A percentile compares a stretch with the other conserved stretches of the same genome.
Conservation (phyloP, 1,140 invertebrate species). For the Ips nitidus region DNA sequence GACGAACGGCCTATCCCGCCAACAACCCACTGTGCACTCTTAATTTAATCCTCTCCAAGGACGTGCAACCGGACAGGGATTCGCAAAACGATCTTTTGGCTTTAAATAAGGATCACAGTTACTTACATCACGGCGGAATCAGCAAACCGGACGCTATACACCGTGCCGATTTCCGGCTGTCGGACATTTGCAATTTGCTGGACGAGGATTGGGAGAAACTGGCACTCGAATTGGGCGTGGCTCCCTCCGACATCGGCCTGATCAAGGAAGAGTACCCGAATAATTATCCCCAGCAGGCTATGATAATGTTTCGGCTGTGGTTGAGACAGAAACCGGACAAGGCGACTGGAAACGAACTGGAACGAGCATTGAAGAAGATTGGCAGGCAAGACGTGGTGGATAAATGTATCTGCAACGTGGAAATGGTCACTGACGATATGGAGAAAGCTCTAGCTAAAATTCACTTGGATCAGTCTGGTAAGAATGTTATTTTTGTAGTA, state of each 20-base stretch:
- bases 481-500: background rate
- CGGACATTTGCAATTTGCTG: constrained; percentile 76
- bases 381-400: constrained; percentile 77
- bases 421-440: constrained; percentile 75
- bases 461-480: constrained; percentile 70
- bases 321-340: constrained; percentile 64
- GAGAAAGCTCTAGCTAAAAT: constrained; percentile 77
- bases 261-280: constrained; percentile 72
- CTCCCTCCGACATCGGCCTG: constrained; percentile 68
- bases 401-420: constrained; percentile 80
- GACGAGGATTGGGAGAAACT: constrained; percentile 76
- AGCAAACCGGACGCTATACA: constrained; percentile 71
- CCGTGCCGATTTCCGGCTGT: constrained; percentile 72
- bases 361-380: constrained; percentile 73
- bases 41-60: constrained; percentile 81
- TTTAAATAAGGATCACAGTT: constrained; percentile 67
- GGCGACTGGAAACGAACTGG: constrained; percentile 73
- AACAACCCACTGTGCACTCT: constrained; percentile 89
- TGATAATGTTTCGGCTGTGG: constrained; percentile 73
- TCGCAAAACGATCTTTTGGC: constrained; percentile 73
- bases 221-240: constrained; percentile 68
- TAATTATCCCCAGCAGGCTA: constrained; percentile 72
- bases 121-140: constrained; percentile 59
- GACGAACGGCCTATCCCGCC: constrained; percentile 73
- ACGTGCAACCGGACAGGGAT: constrained; percentile 68